Base-by-base conservation (phyloP, 2,888 invertebrate genomes). In the Pardosa pseudoannulata region DNA sequence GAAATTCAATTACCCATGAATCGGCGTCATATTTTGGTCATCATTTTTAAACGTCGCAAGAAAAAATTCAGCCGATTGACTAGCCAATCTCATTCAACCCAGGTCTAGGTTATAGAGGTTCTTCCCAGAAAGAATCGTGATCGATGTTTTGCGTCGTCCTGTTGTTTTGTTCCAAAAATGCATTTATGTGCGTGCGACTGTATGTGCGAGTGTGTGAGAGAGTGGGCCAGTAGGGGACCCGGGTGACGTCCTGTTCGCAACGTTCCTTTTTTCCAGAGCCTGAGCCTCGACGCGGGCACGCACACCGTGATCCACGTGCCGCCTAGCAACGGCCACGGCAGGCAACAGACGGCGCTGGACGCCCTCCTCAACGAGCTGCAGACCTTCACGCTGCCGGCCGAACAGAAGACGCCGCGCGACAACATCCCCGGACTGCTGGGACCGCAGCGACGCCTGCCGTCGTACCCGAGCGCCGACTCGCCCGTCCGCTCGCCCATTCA, bases 341-440 rank as follows among this genome's bases (percentile, higher is more conserved):
- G 71, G 27, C 74, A 83, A 65, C 96, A 97, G 95, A 97, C 97
- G 95, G 96, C 97, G 94, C 96, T 97, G 96, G 97, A 97, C 95
- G 96, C 96, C 94, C 93, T 97, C 95, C 93, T 97, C 96, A 96
- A 96, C 92, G 97, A 97, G 92, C 94, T 97, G 89, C 96, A 97
- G 92, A 96, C 96, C 41, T 96, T 96, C 92, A 88, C 79, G 62
- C 73, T 72, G 28, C 78, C 83, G 11, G 79, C 74, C 31, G 83
- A 83, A 39, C 73, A 74, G 31, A 83, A 83, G 70, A 65, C 71
- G 19, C 83, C 72, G 16, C 56, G 88, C n/a, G 88, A 88, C 73
- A 75, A 79, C 74, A 87, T 87, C 27, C 87, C 87, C 11, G 87
- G 87, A 6, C 41, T 82, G n/a, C 65, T 81, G 36, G 87, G 87